Evolutionary conservation across 2,797 vertebrate species (phyloP).

Genomic region (Typhlichthys subterraneus): DNA sequence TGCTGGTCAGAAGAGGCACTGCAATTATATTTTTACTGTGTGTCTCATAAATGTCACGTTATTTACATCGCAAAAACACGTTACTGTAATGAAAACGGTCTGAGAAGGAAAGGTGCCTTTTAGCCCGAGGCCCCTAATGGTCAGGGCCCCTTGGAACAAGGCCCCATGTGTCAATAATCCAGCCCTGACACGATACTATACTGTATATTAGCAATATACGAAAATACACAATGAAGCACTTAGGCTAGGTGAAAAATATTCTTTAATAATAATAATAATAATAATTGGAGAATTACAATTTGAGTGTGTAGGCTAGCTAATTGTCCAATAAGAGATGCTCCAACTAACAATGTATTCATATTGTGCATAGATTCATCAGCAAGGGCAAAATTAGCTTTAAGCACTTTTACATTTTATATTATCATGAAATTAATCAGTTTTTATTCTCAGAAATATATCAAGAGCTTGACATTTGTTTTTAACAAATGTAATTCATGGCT

Average conservation of each 20-base stretch:
- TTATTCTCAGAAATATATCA: constrained; percentile 42
- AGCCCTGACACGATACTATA: too few species aligned
- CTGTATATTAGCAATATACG: not conserved
- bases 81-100: too few species aligned
- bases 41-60: too few species aligned
- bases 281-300: constrained; percentile 4
- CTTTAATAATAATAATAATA: constrained; percentile 12
- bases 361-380: constrained; percentile 24
- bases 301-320: constrained; percentile 8
- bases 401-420: constrained; percentile 43
- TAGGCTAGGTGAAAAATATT: constrained; percentile 16
- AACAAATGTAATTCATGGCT: constrained; percentile 49
- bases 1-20: constrained; percentile 35
- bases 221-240: not conserved
- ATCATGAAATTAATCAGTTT: constrained; percentile 46
- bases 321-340: constrained; percentile 6
- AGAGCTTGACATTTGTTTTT: constrained; percentile 46
- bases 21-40: constrained; percentile 8
- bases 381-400: constrained; percentile 16
- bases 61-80: too few species aligned
- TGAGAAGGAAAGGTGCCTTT: too few species aligned
- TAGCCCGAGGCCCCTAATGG: too few species aligned
- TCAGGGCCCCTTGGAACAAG: too few species aligned
- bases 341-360: constrained; percentile 7
- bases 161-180: too few species aligned